Base-by-base conservation (phyloP, 2,888 invertebrate genomes). In the Pammene fasciana region DNA sequence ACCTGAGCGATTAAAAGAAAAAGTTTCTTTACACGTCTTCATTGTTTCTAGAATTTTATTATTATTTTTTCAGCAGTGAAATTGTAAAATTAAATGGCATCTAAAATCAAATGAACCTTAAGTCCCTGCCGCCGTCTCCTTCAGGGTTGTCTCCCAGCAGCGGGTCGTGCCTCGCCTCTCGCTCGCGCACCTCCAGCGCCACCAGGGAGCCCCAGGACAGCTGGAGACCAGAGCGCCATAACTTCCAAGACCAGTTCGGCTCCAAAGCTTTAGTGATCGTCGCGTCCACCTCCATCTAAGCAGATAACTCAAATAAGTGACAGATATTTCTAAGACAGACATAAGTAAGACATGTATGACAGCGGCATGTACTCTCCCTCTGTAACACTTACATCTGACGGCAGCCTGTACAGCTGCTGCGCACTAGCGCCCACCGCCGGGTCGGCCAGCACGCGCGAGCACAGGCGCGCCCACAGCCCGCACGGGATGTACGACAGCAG, bases 391-490 rank as follows among this genome's bases (percentile, higher is more conserved):
- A 94, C 95, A 86, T 97, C 96, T 79, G 95, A 94, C 0, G 96
- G 96, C 10, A 96, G 90, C 9, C 93, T 91, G 79, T 97, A 96
- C 75, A 96, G 95, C 0, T 94, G 93, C 74, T 96, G 93, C 0
- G 97, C 95, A 11, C 97, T 96, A 72, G 96, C 96, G 0, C 96
- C 95, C 16, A 98, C 95, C 43, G 96, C 94, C 75, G 97, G 96
- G 83, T 99, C 99, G 0, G 98, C 98, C 68, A 99, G 90, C 72
- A 99, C 95, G n/a, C 99, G 92, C 0, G 98, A 97, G 72, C 98
- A 96, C 26, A 99, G 94, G 0, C 99, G 93, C 0, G 99, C 97
- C 99, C 99, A 99, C 92, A 99, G 99, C 0, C 99, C 99, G 74
- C 97, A 97, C 0, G 99, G 99, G 83, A 99, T 98, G 90, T 99